Evolutionary conservation across 2,113 vertebrate species (phyloP).

Genomic region (Heptranchias perlo): DNA sequence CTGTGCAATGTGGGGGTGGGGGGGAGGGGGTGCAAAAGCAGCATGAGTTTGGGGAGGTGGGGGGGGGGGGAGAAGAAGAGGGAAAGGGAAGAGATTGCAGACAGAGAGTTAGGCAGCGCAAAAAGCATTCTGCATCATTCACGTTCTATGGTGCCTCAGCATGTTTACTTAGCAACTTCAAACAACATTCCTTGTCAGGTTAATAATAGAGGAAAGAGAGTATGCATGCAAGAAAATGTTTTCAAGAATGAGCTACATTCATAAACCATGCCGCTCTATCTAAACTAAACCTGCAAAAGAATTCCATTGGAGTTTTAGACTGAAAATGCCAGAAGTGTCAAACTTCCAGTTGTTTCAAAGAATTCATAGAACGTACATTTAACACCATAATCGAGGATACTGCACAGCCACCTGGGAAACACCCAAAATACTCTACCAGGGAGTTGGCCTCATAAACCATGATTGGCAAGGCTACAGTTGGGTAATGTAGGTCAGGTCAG

Average conservation of each 20-base stretch:
- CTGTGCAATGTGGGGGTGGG: slow-evolving; percentile 66
- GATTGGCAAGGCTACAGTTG: slow-evolving; percentile 21
- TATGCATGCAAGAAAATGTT: slow-evolving; percentile 55
- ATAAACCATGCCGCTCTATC: slow-evolving; percentile 22
- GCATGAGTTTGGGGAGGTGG: slow-evolving; percentile 22
- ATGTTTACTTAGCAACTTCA: slow-evolving; percentile 55
- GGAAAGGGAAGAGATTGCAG: slow-evolving; percentile 43
- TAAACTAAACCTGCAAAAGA: slow-evolving; percentile 30
- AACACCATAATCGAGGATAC: slow-evolving; percentile 24
- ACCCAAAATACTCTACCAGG: slow-evolving; percentile 4
- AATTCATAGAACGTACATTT: slow-evolving; percentile 22
- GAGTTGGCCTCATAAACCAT: slow-evolving; percentile 32
- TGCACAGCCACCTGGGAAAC: slow-evolving; percentile 32
- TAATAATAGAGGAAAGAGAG: slow-evolving; percentile 60
- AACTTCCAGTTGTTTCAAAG: slow-evolving; percentile 24
- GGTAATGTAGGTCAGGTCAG: slow-evolving; percentile 22
- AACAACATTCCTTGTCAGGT: slow-evolving; percentile 58
- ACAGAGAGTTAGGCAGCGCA: slow-evolving; percentile 55
- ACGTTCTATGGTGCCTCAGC: slow-evolving; percentile 54
- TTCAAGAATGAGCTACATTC: slow-evolving; percentile 55
- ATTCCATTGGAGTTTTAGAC: slow-evolving; percentile 30
- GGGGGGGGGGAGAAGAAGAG: slow-evolving; percentile 40
- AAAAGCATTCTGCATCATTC: slow-evolving; percentile 62
- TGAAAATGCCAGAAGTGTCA: slow-evolving; percentile 40
- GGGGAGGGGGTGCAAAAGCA: slow-evolving; percentile 41